phyloP scores from a whole-genome alignment of 2,113 vertebrate genomes.

The Panthera leo region DNA sequence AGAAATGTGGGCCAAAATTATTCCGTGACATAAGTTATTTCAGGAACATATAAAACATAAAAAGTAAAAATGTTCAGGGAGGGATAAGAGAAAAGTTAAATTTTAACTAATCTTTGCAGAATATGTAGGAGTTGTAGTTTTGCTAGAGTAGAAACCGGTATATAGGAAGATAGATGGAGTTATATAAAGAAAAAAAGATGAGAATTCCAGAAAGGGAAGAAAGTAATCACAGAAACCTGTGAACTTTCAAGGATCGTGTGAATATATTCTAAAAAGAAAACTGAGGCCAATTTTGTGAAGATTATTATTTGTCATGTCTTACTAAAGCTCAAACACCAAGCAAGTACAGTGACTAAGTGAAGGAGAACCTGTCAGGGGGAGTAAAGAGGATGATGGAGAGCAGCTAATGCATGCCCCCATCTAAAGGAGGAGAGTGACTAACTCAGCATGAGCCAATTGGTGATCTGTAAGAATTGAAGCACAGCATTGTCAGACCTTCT shows the following conservation, averaged over 20 bases:
- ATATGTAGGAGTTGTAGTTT: not conserved
- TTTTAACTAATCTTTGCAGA: not conserved
- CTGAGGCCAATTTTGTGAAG: not conserved
- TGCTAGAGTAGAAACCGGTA: not conserved
- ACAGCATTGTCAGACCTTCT: not conserved
- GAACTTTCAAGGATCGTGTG: not conserved
- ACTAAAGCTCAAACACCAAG: not conserved
- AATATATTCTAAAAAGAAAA: not conserved
- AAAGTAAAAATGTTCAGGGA: not conserved
- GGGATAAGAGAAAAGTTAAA: not conserved
- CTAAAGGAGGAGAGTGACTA: not conserved
- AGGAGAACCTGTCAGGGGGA: not conserved
- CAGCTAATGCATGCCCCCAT: not conserved
- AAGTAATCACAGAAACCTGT: not conserved
- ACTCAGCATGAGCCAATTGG: not conserved
- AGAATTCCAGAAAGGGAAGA: not conserved
- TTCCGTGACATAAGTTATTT: not conserved
- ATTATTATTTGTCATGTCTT: not conserved
- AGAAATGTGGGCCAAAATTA: not conserved
- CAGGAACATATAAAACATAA: not conserved
- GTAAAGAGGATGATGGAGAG: fast-evolving
- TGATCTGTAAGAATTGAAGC: not conserved
- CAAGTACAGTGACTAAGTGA: not conserved
- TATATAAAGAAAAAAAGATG: not conserved
- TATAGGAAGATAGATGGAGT: not conserved